phyloP scores from a whole-genome alignment of 2,888 invertebrate genomes.

The Drosophila cyrtoloma region DNA sequence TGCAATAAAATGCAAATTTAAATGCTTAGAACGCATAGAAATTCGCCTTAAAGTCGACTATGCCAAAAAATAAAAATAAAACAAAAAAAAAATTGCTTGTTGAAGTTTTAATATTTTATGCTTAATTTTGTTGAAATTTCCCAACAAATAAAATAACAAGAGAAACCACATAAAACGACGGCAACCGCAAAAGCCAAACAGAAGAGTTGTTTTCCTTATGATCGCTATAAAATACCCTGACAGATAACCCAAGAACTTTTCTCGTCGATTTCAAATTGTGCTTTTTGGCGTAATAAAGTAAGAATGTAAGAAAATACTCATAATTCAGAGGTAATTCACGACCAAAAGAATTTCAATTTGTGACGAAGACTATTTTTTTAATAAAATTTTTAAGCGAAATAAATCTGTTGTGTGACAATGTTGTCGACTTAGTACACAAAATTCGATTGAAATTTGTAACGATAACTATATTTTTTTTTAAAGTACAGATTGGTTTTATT shows the following conservation, averaged over 20 bases:
- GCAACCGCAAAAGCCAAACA: constrained; percentile 18
- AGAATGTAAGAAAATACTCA: too few species aligned
- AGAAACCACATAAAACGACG: constrained; percentile 10
- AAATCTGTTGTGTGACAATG: background rate
- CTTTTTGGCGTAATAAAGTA: too few species aligned
- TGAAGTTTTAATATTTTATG: constrained; percentile 74
- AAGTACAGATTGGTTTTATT: too few species aligned
- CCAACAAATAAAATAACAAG: constrained; percentile 46
- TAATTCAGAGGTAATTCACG: too few species aligned
- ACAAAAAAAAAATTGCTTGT: constrained; percentile 3
- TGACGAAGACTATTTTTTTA: background rate
- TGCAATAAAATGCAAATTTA: constrained; percentile 80
- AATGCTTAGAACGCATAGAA: constrained; percentile 49
- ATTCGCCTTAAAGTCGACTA: constrained; percentile 62
- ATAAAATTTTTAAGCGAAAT: background rate
- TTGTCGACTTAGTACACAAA: too few species aligned
- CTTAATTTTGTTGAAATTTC: constrained; percentile 67
- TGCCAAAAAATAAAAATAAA: background rate
- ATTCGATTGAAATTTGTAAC: too few species aligned
- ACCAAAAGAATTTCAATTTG: background rate
- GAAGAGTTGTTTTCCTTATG: background rate
- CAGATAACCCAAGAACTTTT: background rate
- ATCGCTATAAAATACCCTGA: constrained; percentile 7
- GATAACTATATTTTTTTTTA: too few species aligned
- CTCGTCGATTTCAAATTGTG: background rate